Base-by-base conservation (phyloP, 1,140 invertebrate genomes). In the Stenopsyche tienmushanensis region DNA sequence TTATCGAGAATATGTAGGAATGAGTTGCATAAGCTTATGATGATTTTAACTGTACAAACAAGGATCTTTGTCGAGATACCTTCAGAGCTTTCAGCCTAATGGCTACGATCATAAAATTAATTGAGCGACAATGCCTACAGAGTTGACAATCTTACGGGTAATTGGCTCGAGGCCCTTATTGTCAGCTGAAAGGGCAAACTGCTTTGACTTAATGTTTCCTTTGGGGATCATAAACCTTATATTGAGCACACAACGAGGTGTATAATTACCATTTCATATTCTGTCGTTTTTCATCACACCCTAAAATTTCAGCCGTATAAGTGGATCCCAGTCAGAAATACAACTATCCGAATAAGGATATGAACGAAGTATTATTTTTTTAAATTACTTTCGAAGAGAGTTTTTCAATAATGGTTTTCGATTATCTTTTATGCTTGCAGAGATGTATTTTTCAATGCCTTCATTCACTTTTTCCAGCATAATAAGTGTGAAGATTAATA, bases 101-200 rank as follows among this genome's bases (percentile, higher is more conserved):
- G 39, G 54, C 24, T 57, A 21, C 20, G 26, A 57, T 57, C 34
- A 29, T 57, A 57, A 57, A 57, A 57, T 57, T 57, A 57, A 57
- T 57, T 57, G 39, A 57, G 39, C 39, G 39, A 42, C 34, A 57
- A 57, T 57, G 21, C 39, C 54, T 57, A 42, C 39, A 24, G n/a
- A 57, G n/a, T 57, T 39, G 54, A 57, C 54, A 55, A 55, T 55
- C 52, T 55, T 39, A 42, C 24, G 39, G 54, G 29, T 57, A 57
- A 55, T 57, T 57, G 39, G 29, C 54, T 21, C 21, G 10, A 39
- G 54, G 39, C 39, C 34, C 54, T 57, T 42, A 57, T 57, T 57
- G 34, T 42, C 26, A 25, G 17, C 21, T n/a, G 18, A 41, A 57
- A 57, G 54, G 54, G 54, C 54, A 13, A 57, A 57, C 39, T 57